Conservation (phyloP, 2,113 vertebrate genomes). For the Catharus fuscescens region DNA sequence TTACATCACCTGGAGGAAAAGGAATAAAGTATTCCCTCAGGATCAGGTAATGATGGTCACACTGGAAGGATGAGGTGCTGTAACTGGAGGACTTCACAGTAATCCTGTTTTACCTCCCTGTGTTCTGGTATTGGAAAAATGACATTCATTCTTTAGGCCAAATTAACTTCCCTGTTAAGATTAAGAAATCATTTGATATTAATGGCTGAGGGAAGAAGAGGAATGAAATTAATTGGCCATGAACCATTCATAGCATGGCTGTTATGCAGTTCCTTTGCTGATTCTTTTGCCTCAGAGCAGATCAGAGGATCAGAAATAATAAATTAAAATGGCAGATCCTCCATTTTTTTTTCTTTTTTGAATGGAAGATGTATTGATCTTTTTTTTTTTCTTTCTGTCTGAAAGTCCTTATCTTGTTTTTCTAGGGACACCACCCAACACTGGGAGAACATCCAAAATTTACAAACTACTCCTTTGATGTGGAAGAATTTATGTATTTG, state of each 20-base stretch:
- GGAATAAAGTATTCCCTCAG: conserved; percentile 90
- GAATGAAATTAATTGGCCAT: conserved; percentile 49
- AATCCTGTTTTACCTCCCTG: not conserved
- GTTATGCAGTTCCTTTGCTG: not conserved
- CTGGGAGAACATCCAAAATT: conserved; percentile 97
- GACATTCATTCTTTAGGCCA: not conserved
- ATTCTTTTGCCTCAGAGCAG: not conserved
- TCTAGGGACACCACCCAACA: conserved; percentile 95
- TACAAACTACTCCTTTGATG: conserved; percentile 95
- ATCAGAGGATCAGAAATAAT: conserved; percentile 33
- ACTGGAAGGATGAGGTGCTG: not conserved
- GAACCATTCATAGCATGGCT: conserved; percentile 6
- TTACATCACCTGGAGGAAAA: conserved; percentile 92
- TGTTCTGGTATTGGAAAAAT: not conserved
- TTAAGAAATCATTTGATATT: conserved; percentile 40
- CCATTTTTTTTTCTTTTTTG: not conserved
- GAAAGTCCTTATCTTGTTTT: conserved; percentile 26
- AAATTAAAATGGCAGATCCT: conserved; percentile 18
- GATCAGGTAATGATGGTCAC: conserved; percentile 83
- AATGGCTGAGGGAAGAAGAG: not conserved
- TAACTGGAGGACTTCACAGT: not conserved
- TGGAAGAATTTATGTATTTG: conserved; percentile 91
- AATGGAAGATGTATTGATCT: not conserved
- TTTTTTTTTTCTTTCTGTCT: not conserved
- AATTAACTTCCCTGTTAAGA: conserved; percentile 15